These are phyloP conservation scores for Lepilemur septentrionalis DNA, from an alignment of 2,797 vertebrate genomes.

Conservation along the genomic window DNA sequence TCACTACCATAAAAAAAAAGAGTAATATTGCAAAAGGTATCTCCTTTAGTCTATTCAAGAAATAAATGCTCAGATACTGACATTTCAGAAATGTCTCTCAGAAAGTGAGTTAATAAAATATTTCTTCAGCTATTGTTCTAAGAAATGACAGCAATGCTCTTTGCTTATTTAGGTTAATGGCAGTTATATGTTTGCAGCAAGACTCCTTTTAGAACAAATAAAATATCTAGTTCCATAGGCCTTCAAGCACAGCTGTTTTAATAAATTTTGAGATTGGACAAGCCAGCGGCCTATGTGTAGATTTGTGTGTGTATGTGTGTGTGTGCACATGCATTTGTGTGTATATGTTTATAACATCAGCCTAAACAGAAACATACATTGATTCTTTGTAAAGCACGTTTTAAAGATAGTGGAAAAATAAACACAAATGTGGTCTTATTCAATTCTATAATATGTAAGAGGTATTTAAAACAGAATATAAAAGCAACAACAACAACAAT, in stretches of 20 bases:
- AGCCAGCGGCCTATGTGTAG: not conserved
- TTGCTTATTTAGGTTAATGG: not conserved
- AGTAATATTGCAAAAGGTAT: not conserved
- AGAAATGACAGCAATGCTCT: fast-evolving
- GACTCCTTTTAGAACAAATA: not conserved
- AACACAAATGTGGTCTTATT: not conserved
- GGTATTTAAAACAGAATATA: not conserved
- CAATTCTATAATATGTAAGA: not conserved
- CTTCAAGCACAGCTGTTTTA: not conserved
- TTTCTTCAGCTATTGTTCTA: fast-evolving
- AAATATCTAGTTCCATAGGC: not conserved
- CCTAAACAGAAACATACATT: not conserved
- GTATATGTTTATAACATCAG: not conserved
- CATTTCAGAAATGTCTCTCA: not conserved
- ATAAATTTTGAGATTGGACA: not conserved
- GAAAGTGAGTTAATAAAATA: not conserved
- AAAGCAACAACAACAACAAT: not conserved
- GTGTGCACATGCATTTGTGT: not conserved
- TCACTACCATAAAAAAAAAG: not conserved
- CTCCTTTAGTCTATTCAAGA: not conserved
- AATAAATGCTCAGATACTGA: not conserved
- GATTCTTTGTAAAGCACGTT: not conserved
- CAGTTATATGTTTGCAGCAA: not conserved
- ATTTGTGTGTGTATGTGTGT: not conserved
- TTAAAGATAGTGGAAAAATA: not conserved